Percentiles rank a stretch among this genome's conserved stretches.
Conservation (phyloP, 2,888 invertebrate species). For the Apoderus coryli region DNA sequence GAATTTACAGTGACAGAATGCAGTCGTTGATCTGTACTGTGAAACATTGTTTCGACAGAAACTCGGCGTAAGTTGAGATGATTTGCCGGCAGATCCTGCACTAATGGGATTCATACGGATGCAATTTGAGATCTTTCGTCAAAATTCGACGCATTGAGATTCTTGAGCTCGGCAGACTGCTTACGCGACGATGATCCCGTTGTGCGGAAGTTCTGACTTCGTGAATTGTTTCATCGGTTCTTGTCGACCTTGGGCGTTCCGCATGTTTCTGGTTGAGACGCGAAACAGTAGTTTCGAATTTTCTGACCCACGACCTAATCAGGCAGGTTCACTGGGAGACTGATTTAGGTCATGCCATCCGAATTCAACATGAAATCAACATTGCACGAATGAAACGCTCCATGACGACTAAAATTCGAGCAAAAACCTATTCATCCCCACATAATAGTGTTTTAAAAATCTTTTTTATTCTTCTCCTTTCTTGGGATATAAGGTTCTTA, state of each 20-base stretch:
- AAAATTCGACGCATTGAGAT: slow-evolving; percentile 9
- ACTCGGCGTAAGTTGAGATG: too few relatives aligned
- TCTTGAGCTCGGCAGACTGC: slow-evolving; percentile 7
- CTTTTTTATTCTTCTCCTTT: too few relatives aligned
- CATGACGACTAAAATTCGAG: slow-evolving; percentile 7
- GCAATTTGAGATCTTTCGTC: slow-evolving; percentile 7
- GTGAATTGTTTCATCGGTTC: slow-evolving; percentile 8
- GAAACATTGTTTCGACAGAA: too few relatives aligned
- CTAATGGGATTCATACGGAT: slow-evolving; percentile 9
- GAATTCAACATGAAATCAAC: slow-evolving; percentile 9
- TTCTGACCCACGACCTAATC: slow-evolving; percentile 12
- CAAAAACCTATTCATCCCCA: too few relatives aligned
- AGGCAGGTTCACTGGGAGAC: slow-evolving; percentile 10
- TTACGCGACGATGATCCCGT: slow-evolving; percentile 10
- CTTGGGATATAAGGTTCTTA: too few relatives aligned
- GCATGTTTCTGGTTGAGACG: slow-evolving; percentile 8
- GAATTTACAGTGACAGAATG: too few relatives aligned
- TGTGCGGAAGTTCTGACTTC: slow-evolving; percentile 6
- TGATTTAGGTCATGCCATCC: slow-evolving; percentile 13
- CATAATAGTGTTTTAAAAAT: too few relatives aligned
- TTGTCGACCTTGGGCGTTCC: slow-evolving; percentile 10
- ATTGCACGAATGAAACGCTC: slow-evolving; percentile 7
- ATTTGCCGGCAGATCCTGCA: too few relatives aligned
- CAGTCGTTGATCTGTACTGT: too few relatives aligned
- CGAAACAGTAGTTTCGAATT: slow-evolving; percentile 9